Conservation (phyloP, 2,888 invertebrate species). For the Eledone cirrhosa region DNA sequence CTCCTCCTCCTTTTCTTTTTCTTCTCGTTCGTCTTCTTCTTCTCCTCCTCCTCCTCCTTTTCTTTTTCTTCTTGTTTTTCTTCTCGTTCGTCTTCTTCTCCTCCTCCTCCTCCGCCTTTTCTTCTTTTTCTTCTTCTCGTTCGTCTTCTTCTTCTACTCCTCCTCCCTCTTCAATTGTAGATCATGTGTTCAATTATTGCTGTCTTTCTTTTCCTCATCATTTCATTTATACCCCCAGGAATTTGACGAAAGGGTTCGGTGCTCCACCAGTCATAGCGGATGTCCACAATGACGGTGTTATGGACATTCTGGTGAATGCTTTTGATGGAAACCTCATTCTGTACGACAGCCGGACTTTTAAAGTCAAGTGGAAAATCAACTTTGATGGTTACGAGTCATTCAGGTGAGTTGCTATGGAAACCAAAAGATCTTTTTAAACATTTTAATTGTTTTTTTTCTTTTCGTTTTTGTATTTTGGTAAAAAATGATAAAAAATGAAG, state of each 20-base stretch:
- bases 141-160: not conserved
- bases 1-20: too few relatives aligned
- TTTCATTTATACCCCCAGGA: conserved; percentile 35
- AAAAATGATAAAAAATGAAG: too few relatives aligned
- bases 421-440: too few relatives aligned
- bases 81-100: too few relatives aligned
- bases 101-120: too few relatives aligned
- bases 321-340: conserved; percentile 59
- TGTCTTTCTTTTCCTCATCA: not conserved
- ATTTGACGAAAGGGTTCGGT: conserved; percentile 59
- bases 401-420: conserved; percentile 52
- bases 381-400: conserved; percentile 59
- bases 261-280: conserved; percentile 62
- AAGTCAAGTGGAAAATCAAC: conserved; percentile 51
- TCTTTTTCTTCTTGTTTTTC: too few relatives aligned
- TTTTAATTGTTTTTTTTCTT: too few relatives aligned
- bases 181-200: not conserved
- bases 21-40: too few relatives aligned
- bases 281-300: conserved; percentile 56
- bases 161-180: not conserved
- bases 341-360: conserved; percentile 56
- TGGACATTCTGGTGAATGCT: conserved; percentile 59
- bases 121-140: too few relatives aligned
- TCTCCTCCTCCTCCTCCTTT: too few relatives aligned
- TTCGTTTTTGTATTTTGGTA: too few relatives aligned